phyloP scores from a whole-genome alignment of 1,140 invertebrate species.

The Diabrotica virgifera region DNA sequence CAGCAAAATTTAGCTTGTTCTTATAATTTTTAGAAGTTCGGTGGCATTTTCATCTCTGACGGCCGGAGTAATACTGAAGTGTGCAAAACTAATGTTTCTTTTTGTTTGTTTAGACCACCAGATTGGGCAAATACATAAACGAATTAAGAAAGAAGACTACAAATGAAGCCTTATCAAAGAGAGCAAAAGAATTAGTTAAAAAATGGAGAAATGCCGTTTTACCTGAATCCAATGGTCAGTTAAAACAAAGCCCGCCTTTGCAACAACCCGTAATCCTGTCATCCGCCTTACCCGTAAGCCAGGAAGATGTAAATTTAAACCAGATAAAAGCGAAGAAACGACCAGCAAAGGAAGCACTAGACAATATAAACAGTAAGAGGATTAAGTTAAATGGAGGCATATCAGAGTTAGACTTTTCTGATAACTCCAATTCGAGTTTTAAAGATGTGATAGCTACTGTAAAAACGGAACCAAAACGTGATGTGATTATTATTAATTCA shows the following conservation, averaged over 20 bases:
- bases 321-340: slow-evolving; percentile 30
- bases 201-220: slow-evolving; percentile 78
- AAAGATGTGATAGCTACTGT: slow-evolving; percentile 40
- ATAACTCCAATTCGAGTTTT: slow-evolving; percentile 47
- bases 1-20: no score
- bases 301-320: slow-evolving; percentile 27
- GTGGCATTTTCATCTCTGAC: no score
- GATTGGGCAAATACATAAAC: slow-evolving; percentile 92
- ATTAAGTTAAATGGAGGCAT: slow-evolving; percentile 39
- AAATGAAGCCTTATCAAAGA: slow-evolving; percentile 77
- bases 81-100: not conserved
- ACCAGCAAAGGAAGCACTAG: slow-evolving; percentile 24
- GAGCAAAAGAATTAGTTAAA: slow-evolving; percentile 87
- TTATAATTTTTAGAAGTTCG: no score
- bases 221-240: slow-evolving; percentile 52
- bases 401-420: slow-evolving; percentile 42
- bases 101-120: slow-evolving; percentile 59
- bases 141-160: slow-evolving; percentile 81
- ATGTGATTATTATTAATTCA: slow-evolving; percentile 43
- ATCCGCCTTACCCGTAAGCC: slow-evolving; percentile 7
- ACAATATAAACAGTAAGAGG: slow-evolving; percentile 28
- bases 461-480: slow-evolving; percentile 29
- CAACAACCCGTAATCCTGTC: slow-evolving; percentile 35
- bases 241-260: slow-evolving; percentile 40
- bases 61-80: no score